These are phyloP conservation scores for Hesperophylax magnus DNA, from an alignment of 1,140 invertebrate genomes.

Conservation along the genomic window DNA sequence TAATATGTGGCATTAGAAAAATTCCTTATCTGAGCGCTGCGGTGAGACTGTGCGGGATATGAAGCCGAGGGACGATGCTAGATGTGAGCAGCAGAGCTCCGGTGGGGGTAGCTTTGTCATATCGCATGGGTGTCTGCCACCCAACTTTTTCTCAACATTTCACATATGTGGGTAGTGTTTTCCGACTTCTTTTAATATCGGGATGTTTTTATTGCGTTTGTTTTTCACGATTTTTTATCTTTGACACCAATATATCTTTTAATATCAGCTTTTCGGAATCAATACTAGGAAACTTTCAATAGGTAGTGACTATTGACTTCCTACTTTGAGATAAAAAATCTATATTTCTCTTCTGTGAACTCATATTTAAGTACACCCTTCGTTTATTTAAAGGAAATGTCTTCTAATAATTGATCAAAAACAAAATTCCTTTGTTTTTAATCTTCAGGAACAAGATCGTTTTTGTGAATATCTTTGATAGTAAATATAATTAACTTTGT, in stretches of 20 bases:
- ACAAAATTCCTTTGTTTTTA: too few species aligned
- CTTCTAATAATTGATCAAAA: too few species aligned
- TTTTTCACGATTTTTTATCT: constrained; percentile 27
- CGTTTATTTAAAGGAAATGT: too few species aligned
- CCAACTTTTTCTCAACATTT: constrained; percentile 23
- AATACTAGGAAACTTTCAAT: not conserved
- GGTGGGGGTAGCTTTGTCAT: constrained; percentile 13
- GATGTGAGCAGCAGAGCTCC: not conserved
- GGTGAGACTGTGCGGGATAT: not conserved
- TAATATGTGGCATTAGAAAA: constrained; percentile 47
- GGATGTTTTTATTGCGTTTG: constrained; percentile 19
- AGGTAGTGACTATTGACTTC: not conserved
- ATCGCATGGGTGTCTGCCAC: constrained; percentile 17
- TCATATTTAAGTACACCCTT: too few species aligned
- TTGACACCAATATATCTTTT: constrained; percentile 29
- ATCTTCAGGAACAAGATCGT: too few species aligned
- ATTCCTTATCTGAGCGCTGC: constrained; percentile 39
- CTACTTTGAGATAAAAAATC: not conserved
- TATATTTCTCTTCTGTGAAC: too few species aligned
- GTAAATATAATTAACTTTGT: too few species aligned
- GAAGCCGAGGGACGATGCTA: not conserved
- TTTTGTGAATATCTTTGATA: too few species aligned
- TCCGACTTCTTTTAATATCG: constrained; percentile 27
- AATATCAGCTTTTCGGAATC: constrained; percentile 14
- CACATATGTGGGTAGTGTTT: constrained; percentile 34